Evolutionary conservation across 2,888 invertebrate species (phyloP).

Genomic region (Lysandra coridon): DNA sequence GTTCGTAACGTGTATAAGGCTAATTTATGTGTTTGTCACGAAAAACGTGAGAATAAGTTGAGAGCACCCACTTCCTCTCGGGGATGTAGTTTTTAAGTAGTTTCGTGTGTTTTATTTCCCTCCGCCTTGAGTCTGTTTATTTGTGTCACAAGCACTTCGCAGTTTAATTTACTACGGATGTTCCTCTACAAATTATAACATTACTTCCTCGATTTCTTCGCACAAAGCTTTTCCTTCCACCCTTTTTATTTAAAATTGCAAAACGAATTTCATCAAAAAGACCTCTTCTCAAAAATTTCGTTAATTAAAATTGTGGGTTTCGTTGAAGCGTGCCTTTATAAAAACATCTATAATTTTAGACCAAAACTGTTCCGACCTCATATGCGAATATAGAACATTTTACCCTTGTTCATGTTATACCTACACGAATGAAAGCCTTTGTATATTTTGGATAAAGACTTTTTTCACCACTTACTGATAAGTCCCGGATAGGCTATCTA

Average conservation of each 20-base stretch:
- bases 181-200: constrained; percentile 14
- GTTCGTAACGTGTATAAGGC: not conserved
- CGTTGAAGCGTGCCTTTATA: not conserved
- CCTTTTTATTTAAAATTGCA: not conserved
- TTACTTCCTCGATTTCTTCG: constrained; percentile 2
- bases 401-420: not conserved
- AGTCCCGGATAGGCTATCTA: too few relatives aligned
- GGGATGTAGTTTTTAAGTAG: constrained; percentile 32
- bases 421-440: not conserved
- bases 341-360: constrained; percentile 10
- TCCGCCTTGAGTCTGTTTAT: constrained; percentile 28
- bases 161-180: constrained; percentile 31
- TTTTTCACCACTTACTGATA: too few relatives aligned
- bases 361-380: not conserved
- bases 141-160: constrained; percentile 32
- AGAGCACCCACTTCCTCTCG: constrained; percentile 3
- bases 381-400: not conserved
- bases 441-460: not conserved
- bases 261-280: constrained; percentile 13
- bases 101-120: constrained; percentile 33
- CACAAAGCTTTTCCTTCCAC: not conserved
- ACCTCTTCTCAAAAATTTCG: constrained; percentile 3
- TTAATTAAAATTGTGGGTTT: constrained; percentile 11
- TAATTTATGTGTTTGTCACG: constrained; percentile 1
- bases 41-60: constrained; percentile 28